Evolutionary conservation across 1,140 invertebrate genomes (phyloP).

Genomic region (Macrotrachela quadricornifera): DNA sequence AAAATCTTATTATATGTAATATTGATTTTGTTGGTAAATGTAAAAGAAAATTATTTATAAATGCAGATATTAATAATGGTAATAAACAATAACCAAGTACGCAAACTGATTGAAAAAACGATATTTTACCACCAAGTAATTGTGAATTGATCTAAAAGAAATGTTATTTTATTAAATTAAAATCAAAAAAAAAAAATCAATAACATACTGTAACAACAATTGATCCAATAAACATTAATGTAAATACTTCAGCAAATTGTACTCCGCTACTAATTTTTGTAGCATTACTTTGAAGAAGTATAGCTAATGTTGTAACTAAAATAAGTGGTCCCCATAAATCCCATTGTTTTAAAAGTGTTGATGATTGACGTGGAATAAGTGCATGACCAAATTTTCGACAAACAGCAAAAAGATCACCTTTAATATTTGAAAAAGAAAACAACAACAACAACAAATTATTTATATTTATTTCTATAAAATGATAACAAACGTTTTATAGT

Average conservation of each 20-base stretch:
- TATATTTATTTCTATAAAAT: no score
- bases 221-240: constrained; percentile 91
- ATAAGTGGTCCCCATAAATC: constrained; percentile 93
- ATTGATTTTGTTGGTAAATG: constrained; percentile 39
- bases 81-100: constrained; percentile 88
- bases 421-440: no score
- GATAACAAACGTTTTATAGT: constrained; percentile 46
- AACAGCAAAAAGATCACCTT: constrained; percentile 62
- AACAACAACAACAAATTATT: no score
- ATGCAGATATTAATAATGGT: constrained; percentile 58
- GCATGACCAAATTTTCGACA: constrained; percentile 82
- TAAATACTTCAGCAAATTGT: constrained; percentile 91
- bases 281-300: constrained; percentile 61
- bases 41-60: constrained; percentile 59
- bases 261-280: constrained; percentile 58
- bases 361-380: constrained; percentile 72
- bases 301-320: constrained; percentile 83
- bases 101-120: constrained; percentile 93
- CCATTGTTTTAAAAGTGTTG: constrained; percentile 80
- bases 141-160: background rate
- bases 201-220: constrained; percentile 51
- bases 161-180: no score
- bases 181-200: no score
- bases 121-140: constrained; percentile 35
- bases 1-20: constrained; percentile 54